Percentiles rank a stretch among this genome's conserved stretches.
These are phyloP conservation scores for Acanthosepion lycidas DNA, from an alignment of 2,888 invertebrate species.

Conservation along the genomic window DNA sequence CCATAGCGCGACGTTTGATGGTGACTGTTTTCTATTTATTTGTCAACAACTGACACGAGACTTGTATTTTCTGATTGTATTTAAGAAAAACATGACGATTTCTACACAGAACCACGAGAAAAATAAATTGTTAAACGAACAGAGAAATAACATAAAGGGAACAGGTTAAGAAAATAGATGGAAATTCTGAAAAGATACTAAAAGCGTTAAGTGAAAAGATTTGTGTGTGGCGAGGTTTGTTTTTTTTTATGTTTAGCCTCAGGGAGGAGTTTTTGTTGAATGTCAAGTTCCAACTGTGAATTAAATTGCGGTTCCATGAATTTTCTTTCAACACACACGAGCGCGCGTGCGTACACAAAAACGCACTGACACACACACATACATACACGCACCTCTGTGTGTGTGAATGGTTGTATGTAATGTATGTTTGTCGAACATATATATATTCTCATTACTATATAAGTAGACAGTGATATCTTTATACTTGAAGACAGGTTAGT, in stretches of 20 bases:
- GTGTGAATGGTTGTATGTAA: too few species aligned
- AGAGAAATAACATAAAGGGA: background rate
- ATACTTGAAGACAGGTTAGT: too few species aligned
- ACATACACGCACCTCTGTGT: background rate
- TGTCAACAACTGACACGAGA: background rate
- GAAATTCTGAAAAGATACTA: background rate
- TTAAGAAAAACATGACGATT: background rate
- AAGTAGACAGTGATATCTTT: too few species aligned
- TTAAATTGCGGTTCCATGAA: background rate
- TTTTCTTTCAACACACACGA: background rate
- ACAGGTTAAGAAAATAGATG: background rate
- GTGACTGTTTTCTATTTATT: background rate
- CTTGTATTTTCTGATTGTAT: background rate
- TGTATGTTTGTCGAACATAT: too few species aligned
- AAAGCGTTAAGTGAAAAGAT: background rate
- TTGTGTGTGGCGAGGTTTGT: background rate
- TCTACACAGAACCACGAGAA: background rate
- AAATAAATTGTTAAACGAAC: background rate
- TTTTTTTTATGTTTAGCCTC: background rate
- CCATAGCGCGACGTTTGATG: too few species aligned
- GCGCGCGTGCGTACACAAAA: background rate
- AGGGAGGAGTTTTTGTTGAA: background rate
- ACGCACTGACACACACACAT: background rate
- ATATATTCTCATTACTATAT: too few species aligned
- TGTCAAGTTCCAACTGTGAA: conserved; percentile 33